Conservation (phyloP, 2,113 vertebrate species). For the Labeo rohita region DNA sequence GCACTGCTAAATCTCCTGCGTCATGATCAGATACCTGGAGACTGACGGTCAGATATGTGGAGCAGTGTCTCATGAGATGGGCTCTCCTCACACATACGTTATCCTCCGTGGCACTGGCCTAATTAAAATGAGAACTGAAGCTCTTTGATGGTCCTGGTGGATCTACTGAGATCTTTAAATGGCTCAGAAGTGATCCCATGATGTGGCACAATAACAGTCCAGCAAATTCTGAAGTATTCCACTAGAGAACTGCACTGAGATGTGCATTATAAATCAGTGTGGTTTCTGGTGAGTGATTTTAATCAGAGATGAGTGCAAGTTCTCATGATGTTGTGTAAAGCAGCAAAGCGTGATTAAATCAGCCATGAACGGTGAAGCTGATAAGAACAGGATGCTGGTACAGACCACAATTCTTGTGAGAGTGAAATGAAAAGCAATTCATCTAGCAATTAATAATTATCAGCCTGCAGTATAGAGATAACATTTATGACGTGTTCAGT, state of each 20-base stretch:
- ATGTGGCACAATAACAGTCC: background rate
- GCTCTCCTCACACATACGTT: background rate
- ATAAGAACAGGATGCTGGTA: background rate
- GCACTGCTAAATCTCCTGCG: background rate
- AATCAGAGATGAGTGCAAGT: background rate
- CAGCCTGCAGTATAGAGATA: no score
- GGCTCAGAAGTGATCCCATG: background rate
- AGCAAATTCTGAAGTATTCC: background rate
- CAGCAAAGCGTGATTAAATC: background rate
- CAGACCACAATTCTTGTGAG: background rate
- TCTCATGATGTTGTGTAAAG: background rate
- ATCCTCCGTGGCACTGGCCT: constrained; percentile 15
- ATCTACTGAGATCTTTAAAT: constrained; percentile 14
- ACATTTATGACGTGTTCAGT: no score
- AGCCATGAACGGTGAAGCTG: background rate
- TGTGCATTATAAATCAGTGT: background rate
- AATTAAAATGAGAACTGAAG: background rate
- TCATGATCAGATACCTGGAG: background rate
- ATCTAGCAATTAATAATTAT: background rate
- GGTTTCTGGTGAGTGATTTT: background rate
- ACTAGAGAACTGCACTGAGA: background rate
- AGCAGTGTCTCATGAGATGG: background rate
- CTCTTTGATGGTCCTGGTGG: constrained; percentile 7
- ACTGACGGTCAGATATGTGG: background rate
- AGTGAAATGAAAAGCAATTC: background rate